phyloP scores from a whole-genome alignment of 2,888 invertebrate species.

The Deroplatys truncata region DNA sequence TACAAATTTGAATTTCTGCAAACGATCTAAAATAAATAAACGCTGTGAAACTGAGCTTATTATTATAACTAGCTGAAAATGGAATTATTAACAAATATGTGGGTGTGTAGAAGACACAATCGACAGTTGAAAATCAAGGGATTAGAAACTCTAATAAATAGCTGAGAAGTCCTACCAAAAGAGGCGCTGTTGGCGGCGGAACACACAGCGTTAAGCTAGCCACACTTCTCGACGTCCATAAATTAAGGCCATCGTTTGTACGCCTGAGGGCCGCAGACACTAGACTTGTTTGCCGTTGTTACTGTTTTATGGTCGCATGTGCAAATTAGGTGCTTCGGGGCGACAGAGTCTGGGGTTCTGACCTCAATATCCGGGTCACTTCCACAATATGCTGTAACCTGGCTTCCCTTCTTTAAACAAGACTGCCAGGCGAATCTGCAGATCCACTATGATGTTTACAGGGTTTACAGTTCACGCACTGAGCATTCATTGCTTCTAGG shows the following conservation, averaged over 20 bases:
- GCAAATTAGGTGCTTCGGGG: not conserved
- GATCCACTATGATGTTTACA: too few relatives aligned
- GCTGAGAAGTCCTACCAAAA: not conserved
- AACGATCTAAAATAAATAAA: too few relatives aligned
- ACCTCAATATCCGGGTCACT: not conserved
- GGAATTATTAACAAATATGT: too few relatives aligned
- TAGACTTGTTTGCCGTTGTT: not conserved
- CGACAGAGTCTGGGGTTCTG: not conserved
- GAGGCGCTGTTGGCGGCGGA: not conserved
- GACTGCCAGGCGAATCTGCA: too few relatives aligned
- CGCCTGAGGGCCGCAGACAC: not conserved
- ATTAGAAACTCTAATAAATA: not conserved
- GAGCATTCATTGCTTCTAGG: too few relatives aligned
- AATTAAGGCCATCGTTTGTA: constrained; percentile 3
- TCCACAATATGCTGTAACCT: not conserved
- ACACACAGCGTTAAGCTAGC: not conserved
- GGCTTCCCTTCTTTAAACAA: not conserved
- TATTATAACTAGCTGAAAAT: too few relatives aligned
- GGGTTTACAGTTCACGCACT: too few relatives aligned
- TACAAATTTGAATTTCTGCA: too few relatives aligned
- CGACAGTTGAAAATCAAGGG: not conserved
- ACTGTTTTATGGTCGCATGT: not conserved
- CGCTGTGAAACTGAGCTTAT: too few relatives aligned
- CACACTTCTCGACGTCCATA: not conserved
- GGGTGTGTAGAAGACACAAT: too few relatives aligned